Base-by-base conservation (phyloP, 2,888 invertebrate species). In the Drosophila aldrichi region DNA sequence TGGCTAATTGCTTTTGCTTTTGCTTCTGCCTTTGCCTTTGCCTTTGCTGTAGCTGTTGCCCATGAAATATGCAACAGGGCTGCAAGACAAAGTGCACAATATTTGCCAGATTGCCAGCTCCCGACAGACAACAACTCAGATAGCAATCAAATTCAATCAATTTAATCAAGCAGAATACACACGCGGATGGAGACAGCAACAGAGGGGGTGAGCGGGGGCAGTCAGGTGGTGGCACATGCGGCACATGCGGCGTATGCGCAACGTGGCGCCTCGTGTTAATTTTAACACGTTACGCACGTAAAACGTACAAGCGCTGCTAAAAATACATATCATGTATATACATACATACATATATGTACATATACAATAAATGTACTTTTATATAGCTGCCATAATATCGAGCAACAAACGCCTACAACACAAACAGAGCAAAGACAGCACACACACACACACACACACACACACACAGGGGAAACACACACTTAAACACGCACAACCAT, bases 201-300 rank as follows among this genome's bases (percentile, higher is more conserved):
- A 12, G n/a, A 4, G 25, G 7, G 25, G 9, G 3, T 10, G 2
- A 29, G 29, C 1, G 8, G 3, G 18, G 3, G n/a, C 25, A 34
- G 34, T 34, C 52, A 59, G 62, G 29, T 51, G 61, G 20, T 6
- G 61, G 54, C 75, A 76, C 65, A 83, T 74, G 62, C 66, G 61
- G 54, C 75, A 76, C 65, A 83, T 74, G 62, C 66, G 77, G 77
- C 83, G 87, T 76, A 69, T 77, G 64, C 66, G 67, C 61, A 72
- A 68, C 68, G 71, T 74, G 79, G 82, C 61, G 62, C 63, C 68
- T 77, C 62, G 77, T 76, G 85, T 84, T 86, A 86, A 89, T 86
- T 86, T 86, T 84, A 84, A 84, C 89, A 84, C 89, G 85, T 88
- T 88, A 88, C 87, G 81, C 89, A 88, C 85, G 89, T 83, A 87